phyloP scores from a whole-genome alignment of 92 coral and sea anemone genomes.

The Phenganax marumi region DNA sequence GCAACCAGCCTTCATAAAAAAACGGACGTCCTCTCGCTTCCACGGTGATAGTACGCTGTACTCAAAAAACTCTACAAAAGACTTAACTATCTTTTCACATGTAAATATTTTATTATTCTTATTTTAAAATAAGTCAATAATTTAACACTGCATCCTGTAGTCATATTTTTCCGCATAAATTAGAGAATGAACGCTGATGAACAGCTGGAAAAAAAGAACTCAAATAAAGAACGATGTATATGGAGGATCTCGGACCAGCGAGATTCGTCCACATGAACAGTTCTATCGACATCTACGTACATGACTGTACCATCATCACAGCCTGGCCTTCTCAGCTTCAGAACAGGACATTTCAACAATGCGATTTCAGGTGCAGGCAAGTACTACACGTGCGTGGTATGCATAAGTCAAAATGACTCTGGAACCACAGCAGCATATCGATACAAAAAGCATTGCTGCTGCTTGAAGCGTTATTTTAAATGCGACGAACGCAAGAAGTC shows the following conservation, averaged over 20 bases:
- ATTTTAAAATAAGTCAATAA: neutral
- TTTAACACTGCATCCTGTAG: neutral
- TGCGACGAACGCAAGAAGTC: neutral
- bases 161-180: constrained; percentile 1
- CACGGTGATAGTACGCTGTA: neutral
- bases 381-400: too few relatives aligned
- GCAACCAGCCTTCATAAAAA: neutral
- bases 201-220: neutral
- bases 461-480: neutral
- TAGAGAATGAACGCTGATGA: neutral
- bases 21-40: neutral
- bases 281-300: neutral
- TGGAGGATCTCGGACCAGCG: constrained; percentile 12
- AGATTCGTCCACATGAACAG: neutral
- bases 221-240: neutral
- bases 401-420: too few relatives aligned
- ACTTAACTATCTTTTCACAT: neutral
- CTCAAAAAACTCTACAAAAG: neutral
- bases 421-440: neutral
- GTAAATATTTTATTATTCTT: neutral
- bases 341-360: too few relatives aligned
- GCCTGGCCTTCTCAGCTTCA: neutral
- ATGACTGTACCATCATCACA: neutral
- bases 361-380: too few relatives aligned
- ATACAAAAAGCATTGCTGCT: neutral